Conservation (phyloP, 2,888 invertebrate genomes). For the Agrotis clavis region DNA sequence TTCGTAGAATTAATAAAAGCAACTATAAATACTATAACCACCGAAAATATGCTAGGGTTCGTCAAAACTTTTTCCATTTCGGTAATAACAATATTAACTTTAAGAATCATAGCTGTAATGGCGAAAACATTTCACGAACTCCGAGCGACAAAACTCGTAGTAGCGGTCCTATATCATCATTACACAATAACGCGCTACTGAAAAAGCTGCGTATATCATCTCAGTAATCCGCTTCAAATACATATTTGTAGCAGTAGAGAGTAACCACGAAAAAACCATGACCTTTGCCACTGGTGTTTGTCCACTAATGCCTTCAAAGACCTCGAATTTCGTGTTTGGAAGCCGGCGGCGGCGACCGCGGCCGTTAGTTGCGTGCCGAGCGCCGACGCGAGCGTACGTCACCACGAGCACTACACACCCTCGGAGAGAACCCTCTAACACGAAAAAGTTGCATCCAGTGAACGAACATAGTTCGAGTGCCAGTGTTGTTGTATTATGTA, state of each 20-base stretch:
- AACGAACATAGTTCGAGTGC: slow-evolving; percentile 64
- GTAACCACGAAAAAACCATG: slow-evolving; percentile 76
- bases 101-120: slow-evolving; percentile 37
- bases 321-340: slow-evolving; percentile 83
- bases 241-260: slow-evolving; percentile 48
- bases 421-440: slow-evolving; percentile 64
- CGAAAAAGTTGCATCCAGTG: slow-evolving; percentile 76
- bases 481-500: slow-evolving; percentile 75
- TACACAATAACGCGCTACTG: slow-evolving; percentile 41
- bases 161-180: slow-evolving; percentile 42
- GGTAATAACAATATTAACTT: slow-evolving; percentile 56
- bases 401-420: slow-evolving; percentile 55
- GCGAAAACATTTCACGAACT: slow-evolving; percentile 40
- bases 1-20: slow-evolving; percentile 11
- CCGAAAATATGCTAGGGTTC: slow-evolving; percentile 24
- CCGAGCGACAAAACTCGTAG: slow-evolving; percentile 27
- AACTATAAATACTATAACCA: slow-evolving; percentile 34
- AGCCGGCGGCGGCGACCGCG: slow-evolving; percentile 73
- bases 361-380: slow-evolving; percentile 83
- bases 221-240: slow-evolving; percentile 51
- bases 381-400: slow-evolving; percentile 80
- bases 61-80: slow-evolving; percentile 54
- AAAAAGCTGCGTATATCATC: slow-evolving; percentile 43
- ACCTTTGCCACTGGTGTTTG: slow-evolving; percentile 82
- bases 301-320: slow-evolving; percentile 82